Percentiles rank a stretch among this genome's conserved stretches.
Conservation (phyloP, 2,113 vertebrate species). For the Forbesichthys papilliferus region DNA sequence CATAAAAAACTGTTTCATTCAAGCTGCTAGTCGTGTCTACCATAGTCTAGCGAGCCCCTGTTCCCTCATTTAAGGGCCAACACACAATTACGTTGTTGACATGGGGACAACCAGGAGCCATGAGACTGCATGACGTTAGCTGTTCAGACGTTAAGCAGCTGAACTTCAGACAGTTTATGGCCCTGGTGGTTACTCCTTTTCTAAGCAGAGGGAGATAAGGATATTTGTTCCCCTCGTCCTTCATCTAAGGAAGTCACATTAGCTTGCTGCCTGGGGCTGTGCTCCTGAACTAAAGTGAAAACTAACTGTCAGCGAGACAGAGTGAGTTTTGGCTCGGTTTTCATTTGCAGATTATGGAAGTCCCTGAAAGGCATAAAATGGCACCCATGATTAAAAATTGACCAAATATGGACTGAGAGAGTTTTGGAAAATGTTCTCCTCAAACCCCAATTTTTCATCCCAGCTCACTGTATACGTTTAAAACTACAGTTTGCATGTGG, state of each 20-base stretch:
- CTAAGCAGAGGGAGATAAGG: constrained; percentile 19
- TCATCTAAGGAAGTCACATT: constrained; percentile 8
- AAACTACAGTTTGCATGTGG: no score
- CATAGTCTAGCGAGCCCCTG: constrained; percentile 27
- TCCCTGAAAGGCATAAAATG: no score
- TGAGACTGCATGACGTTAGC: constrained; percentile 18
- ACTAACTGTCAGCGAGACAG: no score
- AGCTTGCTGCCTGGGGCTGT: neutral
- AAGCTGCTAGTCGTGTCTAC: constrained; percentile 54
- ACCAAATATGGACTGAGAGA: no score
- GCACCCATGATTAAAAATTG: no score
- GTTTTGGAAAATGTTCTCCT: no score
- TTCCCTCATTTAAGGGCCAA: constrained; percentile 50
- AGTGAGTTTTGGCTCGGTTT: no score
- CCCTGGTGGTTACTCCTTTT: constrained; percentile 18
- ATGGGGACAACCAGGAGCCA: constrained; percentile 52
- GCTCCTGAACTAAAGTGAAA: no score
- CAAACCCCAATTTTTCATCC: no score
- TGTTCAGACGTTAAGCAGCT: constrained; percentile 10
- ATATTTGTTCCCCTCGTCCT: neutral
- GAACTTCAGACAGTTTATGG: constrained; percentile 18
- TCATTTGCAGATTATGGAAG: no score
- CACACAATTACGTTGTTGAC: constrained; percentile 69
- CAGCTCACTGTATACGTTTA: neutral
- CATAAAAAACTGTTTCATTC: constrained; percentile 42